phyloP scores from a whole-genome alignment of 2,888 invertebrate genomes.

The Axea sp. region DNA sequence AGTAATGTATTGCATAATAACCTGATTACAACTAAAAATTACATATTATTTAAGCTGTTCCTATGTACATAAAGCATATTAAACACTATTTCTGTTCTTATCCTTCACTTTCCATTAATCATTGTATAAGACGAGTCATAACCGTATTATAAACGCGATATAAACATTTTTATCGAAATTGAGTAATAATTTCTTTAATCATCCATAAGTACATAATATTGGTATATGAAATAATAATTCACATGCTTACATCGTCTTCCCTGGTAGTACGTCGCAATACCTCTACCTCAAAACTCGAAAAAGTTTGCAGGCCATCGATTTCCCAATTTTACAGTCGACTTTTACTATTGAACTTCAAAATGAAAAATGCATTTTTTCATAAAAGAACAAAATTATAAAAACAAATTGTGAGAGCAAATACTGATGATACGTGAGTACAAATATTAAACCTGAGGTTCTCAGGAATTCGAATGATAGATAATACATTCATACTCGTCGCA shows the following conservation, averaged over 20 bases:
- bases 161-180: too few species aligned
- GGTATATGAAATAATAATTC: slow-evolving; percentile 32
- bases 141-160: too few species aligned
- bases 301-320: slow-evolving; percentile 48
- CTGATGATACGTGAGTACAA: slow-evolving; percentile 53
- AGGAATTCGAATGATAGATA: slow-evolving; percentile 25
- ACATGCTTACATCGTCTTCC: slow-evolving; percentile 48
- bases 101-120: too few species aligned
- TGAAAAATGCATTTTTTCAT: slow-evolving; percentile 14
- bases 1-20: too few species aligned
- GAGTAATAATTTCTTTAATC: too few species aligned
- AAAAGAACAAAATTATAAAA: too few species aligned
- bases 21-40: too few species aligned
- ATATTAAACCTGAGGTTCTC: slow-evolving; percentile 38
- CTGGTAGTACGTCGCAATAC: slow-evolving; percentile 54
- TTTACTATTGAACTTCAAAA: slow-evolving; percentile 12
- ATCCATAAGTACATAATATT: slow-evolving; percentile 31
- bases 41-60: slow-evolving; percentile 38
- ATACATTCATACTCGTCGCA: slow-evolving; percentile 23
- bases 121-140: too few species aligned
- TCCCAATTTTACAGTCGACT: slow-evolving; percentile 43
- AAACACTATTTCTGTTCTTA: too few species aligned
- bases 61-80: slow-evolving; percentile 46
- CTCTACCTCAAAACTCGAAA: slow-evolving; percentile 60
- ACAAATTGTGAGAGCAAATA: slow-evolving; percentile 38